Conservation (phyloP, 2,888 invertebrate species). For the Phrixothrix hirtus region DNA sequence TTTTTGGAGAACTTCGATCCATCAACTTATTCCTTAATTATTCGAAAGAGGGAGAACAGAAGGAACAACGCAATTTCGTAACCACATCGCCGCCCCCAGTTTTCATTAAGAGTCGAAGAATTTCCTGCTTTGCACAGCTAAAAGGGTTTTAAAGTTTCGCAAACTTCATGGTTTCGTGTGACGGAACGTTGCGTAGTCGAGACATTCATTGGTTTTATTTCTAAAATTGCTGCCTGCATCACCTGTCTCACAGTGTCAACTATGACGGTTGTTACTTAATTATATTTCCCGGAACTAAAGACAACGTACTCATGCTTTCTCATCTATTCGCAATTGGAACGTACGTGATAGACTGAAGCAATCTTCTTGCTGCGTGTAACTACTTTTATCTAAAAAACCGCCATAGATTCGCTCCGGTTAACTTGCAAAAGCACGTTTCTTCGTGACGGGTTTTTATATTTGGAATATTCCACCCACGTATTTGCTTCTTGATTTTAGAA, state of each 20-base stretch:
- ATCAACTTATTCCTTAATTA: neutral
- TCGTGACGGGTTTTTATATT: constrained; percentile 38
- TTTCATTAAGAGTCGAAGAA: constrained; percentile 4
- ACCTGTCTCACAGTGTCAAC: constrained; percentile 25
- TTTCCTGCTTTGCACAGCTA: neutral
- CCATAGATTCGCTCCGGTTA: constrained; percentile 32
- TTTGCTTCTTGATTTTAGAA: constrained; percentile 31
- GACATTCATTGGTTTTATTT: constrained; percentile 19
- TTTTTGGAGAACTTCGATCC: neutral
- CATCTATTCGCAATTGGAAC: constrained; percentile 18
- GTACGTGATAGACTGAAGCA: constrained; percentile 22
- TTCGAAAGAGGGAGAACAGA: neutral
- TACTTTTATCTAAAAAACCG: constrained; percentile 32
- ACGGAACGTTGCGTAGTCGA: constrained; percentile 9
- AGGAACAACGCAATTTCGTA: neutral
- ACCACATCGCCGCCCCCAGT: neutral
- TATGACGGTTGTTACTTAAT: constrained; percentile 28
- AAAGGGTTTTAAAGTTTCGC: constrained; percentile 4
- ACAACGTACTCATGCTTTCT: constrained; percentile 15
- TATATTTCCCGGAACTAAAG: constrained; percentile 15
- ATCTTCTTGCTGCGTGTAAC: constrained; percentile 22
- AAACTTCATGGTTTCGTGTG: constrained; percentile 5
- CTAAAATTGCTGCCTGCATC: constrained; percentile 21
- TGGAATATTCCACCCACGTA: constrained; percentile 39
- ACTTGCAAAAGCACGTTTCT: constrained; percentile 35